Evolutionary conservation across 2,888 invertebrate genomes (phyloP), one percentile per base, ranked within the genome.

Genomic region (Drosophila engyochracea): DNA sequence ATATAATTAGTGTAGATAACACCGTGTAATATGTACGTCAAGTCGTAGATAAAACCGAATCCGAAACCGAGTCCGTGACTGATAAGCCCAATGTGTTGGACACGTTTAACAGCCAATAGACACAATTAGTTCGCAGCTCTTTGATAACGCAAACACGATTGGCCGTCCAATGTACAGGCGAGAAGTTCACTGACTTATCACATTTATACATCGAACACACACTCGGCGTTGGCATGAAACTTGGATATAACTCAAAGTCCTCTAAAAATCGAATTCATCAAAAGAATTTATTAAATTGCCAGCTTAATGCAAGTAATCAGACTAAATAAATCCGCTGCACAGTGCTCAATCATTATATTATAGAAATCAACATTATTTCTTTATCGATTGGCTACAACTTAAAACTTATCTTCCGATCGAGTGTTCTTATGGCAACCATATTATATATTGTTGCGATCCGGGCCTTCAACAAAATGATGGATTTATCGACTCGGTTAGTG

Each of bases 151-250:
- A 35, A 59, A 57, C 14, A 30, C 59, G 81, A n/a, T 53, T 73
- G 22, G 19, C 68, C 55, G 78, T 72, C 73, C 78, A 81, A 79
- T 60, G 78, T 79, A 30, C 81, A 72, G 37, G 33, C 31, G 12
- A 35, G 35, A 33, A 51, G 59, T 30, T 53, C 1, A 51, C 44
- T 14, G 65, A 41, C 16, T 61, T 57, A 64, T 55, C 63, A 60
- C 31, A 31, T 31, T 0, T 31, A 19, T 9, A 19, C 49, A 30
- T n/a, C 25, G 19, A 19, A 4, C 19, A 19, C 25, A 19, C 58
- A 61, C 69, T 79, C 65, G 47, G 39, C 39, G 31, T 44, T 51
- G 30, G 51, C 72, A 63, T 76, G 76, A 53, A 35, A 33, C n/a
- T 37, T 52, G 35, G 76, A 70, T 70, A 64, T 63, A 63, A 62